Evolutionary conservation across 2,797 vertebrate genomes (phyloP).

Genomic region (Chrysocyon brachyurus): DNA sequence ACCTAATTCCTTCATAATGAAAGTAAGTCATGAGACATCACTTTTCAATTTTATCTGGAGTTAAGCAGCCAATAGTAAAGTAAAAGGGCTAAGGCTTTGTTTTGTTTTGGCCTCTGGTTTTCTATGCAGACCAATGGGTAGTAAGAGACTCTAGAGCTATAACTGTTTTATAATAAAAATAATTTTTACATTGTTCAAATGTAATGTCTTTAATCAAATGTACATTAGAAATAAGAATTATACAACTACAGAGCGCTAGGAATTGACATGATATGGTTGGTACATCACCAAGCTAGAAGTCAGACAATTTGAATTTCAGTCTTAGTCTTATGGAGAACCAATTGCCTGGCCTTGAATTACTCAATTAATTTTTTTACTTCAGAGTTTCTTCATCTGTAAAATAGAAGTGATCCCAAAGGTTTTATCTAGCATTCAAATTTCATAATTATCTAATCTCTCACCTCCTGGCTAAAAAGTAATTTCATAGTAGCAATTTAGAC

Average conservation of each 20-base stretch:
- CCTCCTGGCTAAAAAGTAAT: neutral
- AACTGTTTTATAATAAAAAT: conserved; percentile 31
- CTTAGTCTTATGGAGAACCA: neutral
- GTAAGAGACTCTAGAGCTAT: neutral
- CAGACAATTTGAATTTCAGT: neutral
- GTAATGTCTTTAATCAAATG: neutral
- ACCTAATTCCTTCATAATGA: neutral
- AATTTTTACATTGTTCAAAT: conserved; percentile 1
- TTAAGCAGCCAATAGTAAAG: conserved; percentile 6
- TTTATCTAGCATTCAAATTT: neutral
- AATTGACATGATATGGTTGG: neutral
- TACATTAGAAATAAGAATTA: conserved; percentile 10
- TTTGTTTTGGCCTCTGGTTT: conserved; percentile 5
- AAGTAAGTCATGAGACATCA: conserved; percentile 14
- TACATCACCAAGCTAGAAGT: neutral
- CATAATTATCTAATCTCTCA: conserved; percentile 15
- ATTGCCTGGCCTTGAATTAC: neutral
- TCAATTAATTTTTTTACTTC: conserved; percentile 19
- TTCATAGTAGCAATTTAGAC: neutral
- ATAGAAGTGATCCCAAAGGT: neutral
- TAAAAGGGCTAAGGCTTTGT: neutral
- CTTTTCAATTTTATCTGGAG: conserved; percentile 51
- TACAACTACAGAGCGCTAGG: neutral
- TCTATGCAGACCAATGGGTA: neutral
- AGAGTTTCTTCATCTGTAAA: neutral